A percentile compares a stretch with the other conserved stretches of the same genome.
phyloP scores from a whole-genome alignment of 2,888 invertebrate species.

The Tenthredo livida region DNA sequence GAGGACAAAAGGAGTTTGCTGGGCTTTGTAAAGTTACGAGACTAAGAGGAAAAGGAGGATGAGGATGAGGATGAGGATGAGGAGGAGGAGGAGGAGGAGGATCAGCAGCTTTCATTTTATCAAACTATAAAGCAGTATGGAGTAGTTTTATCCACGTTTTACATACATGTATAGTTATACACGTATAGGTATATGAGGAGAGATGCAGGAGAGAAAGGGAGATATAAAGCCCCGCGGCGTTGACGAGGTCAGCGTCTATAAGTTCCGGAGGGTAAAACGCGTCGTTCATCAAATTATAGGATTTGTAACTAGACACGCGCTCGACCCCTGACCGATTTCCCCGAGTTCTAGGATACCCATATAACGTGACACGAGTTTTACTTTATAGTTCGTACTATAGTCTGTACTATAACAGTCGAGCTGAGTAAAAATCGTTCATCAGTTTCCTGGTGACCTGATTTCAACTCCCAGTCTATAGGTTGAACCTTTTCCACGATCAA shows the following conservation, averaged over 20 bases:
- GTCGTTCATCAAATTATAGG: constrained; percentile 49
- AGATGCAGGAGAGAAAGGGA: background rate
- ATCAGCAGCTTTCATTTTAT: constrained; percentile 21
- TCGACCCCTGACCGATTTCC: constrained; percentile 52
- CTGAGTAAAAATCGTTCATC: constrained; percentile 13
- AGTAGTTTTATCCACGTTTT: background rate
- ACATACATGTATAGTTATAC: background rate
- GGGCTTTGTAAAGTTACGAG: background rate
- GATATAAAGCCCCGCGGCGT: constrained; percentile 20
- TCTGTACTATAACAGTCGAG: background rate
- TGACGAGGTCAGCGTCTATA: constrained; percentile 49
- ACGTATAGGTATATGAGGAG: background rate
- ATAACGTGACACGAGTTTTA: constrained; percentile 4
- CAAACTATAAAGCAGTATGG: background rate
- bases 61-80: background rate
- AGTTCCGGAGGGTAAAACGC: constrained; percentile 33
- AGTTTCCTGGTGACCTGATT: constrained; percentile 43
- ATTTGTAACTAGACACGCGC: constrained; percentile 49
- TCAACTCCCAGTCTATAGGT: background rate
- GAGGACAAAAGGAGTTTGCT: background rate
- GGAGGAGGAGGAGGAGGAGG: background rate
- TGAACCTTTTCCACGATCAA: constrained; percentile 19
- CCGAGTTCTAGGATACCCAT: background rate
- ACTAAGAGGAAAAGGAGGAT: background rate
- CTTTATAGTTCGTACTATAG: background rate